Evolutionary conservation across 2,888 invertebrate species (phyloP), one percentile per base, ranked within the genome.

Genomic region (Frankliniella fusca): DNA sequence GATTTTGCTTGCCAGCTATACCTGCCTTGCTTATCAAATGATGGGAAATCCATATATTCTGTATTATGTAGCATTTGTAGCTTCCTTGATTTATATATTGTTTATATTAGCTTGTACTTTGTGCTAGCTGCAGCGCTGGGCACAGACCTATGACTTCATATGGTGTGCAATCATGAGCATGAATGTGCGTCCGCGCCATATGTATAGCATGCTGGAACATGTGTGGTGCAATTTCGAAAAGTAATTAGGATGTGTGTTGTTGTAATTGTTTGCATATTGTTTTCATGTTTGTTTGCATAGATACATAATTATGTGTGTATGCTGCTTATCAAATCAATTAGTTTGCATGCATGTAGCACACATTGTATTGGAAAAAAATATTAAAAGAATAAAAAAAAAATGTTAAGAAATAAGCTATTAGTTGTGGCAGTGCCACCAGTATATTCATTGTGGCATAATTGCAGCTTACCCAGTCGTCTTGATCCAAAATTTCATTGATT

Each of bases 181-280:
- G 70, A 27, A 76, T 76, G 70, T 76, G 70, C 70, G 27, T 27
- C 9, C 70, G 70, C 70, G 70, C 70, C 70, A 76, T 76, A 76
- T 76, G 70, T 76, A 76, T 27, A 76, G 70, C 70, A 76, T 76
- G 70, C 70, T 76, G 70, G 70, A 76, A 76, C 70, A 76, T 76
- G 70, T 76, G 70, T 76, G 70, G 70, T 76, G 70, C 70, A 76
- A 76, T 76, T 76, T 27, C 70, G 27, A 27, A 76, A 76, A 27
- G 70, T 76, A 27, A 76, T 15, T 18, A 18, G 61, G n/a, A 23
- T 76, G 70, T 76, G 70, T 76, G 23, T 76, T 76, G 70, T 76
- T 76, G 70, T 76, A 23, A 20, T 54, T 54, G 18, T 54, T 54
- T 54, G 54, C 54, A 54, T 54, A 54, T 54, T 54, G 54, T 54